Evolutionary conservation across 2,797 vertebrate genomes (phyloP).

Genomic region (Tapera naevia): DNA sequence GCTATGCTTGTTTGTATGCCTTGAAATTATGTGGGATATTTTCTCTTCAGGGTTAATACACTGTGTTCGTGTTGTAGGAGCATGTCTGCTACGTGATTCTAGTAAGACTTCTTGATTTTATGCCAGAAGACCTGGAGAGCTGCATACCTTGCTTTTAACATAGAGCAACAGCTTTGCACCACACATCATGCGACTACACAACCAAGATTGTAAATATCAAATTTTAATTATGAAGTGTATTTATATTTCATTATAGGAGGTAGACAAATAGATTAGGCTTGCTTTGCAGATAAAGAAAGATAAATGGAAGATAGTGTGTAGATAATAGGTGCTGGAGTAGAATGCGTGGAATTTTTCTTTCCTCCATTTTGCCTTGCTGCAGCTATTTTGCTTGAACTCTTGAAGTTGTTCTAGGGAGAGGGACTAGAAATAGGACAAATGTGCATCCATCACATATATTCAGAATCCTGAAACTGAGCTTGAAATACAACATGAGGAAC

Average conservation of each 20-base stretch:
- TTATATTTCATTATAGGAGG: conserved; percentile 48
- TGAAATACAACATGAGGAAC: not conserved
- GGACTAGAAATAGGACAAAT: not conserved
- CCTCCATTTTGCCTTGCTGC: conserved; percentile 49
- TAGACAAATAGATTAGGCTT: not conserved
- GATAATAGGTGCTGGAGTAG: not conserved
- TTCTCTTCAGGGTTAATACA: not conserved
- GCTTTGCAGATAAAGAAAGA: not conserved
- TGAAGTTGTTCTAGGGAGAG: not conserved
- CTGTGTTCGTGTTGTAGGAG: not conserved
- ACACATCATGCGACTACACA: not conserved
- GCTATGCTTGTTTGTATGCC: not conserved
- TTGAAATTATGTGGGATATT: not conserved
- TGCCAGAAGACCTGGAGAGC: conserved; percentile 4
- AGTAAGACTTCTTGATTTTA: conserved; percentile 16
- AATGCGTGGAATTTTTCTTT: not conserved
- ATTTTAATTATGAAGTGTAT: conserved; percentile 47
- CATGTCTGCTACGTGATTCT: not conserved
- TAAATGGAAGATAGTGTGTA: not conserved
- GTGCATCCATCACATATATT: not conserved
- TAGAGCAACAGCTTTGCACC: not conserved
- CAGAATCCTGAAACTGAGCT: not conserved
- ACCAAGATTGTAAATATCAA: not conserved
- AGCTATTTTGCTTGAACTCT: conserved; percentile 10
- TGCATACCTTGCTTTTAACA: conserved; percentile 4